Evolutionary conservation across 2,113 vertebrate species (phyloP).

Genomic region (Todiramphus saurophagus): DNA sequence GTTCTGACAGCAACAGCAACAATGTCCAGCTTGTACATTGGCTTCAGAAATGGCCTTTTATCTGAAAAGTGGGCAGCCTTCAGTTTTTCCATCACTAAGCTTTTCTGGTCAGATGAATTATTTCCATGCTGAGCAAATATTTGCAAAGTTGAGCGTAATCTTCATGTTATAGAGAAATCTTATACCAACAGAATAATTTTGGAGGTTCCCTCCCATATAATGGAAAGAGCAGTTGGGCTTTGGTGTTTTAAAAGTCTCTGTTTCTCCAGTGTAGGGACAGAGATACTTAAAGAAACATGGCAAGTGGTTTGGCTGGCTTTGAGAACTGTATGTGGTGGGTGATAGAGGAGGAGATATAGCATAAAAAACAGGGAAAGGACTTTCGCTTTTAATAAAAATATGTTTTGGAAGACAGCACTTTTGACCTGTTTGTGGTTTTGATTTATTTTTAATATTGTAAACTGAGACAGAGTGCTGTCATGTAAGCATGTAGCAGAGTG

Average conservation of each 20-base stretch:
- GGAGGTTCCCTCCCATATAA: background rate
- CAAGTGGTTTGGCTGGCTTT: background rate
- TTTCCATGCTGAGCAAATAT: background rate
- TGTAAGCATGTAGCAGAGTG: background rate
- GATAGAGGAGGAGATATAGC: background rate
- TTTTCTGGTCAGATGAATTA: background rate
- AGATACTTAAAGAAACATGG: background rate
- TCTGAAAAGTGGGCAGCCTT: background rate
- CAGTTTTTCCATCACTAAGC: background rate
- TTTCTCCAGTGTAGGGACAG: background rate
- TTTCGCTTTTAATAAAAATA: background rate
- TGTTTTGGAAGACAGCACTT: background rate
- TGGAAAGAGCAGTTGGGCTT: background rate
- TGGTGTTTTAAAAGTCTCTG: background rate
- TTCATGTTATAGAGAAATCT: background rate
- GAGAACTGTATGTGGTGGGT: accelerated
- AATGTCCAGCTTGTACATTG: background rate
- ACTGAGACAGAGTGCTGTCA: background rate
- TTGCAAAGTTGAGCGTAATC: background rate
- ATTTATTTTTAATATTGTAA: background rate
- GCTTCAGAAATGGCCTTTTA: background rate
- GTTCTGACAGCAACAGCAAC: background rate
- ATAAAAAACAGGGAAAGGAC: background rate
- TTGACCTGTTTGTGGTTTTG: background rate
- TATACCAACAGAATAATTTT: background rate